Evolutionary conservation across 1,140 invertebrate species (phyloP), one percentile per base, ranked within the genome.

Genomic region (Venustaconcha ellipsiformis): DNA sequence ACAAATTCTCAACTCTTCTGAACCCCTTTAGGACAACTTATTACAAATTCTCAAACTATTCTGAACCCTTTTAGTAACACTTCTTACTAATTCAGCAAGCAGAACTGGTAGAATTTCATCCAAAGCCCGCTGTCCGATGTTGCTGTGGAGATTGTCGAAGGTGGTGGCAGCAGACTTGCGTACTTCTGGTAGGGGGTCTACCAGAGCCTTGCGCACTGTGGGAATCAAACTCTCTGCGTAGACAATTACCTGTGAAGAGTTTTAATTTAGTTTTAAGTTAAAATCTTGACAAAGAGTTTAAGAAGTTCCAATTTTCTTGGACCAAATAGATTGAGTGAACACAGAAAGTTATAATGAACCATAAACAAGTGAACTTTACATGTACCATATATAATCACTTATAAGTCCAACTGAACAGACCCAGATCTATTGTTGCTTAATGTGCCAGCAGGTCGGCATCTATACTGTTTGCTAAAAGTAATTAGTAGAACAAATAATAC

Each of bases 61-160:
- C 37, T 37, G 37, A 37, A 37, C 37, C 37, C 1, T 37, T 37
- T 37, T 37, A 37, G 37, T 37, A 37, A 3, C 2, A 37, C 37
- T 37, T 37, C 37, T 48, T 84, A 92, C 93, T 84, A 99, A 89
- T 81, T 96, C 94, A 26, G 94, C 93, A 74, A 99, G 91, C 92
- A 99, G 94, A 70, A 93, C 92, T 66, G 97, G 96, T 69, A 99
- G 90, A 89, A 99, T 99, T 86, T 99, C 98, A 91, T 99, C 98
- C n/a, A 99, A 91, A 56, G 98, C 98, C 83, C 96, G 92, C 57
- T 94, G 93, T 62, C 98, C 98, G 57, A 99, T 96, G 57, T 96
- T 99, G 57, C 94, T 93, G 92, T 99, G 97, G 60, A 99, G 92
- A 84, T 95, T 96, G 85, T 99, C 97, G 90, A 99, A 99, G 0